Percentiles rank a stretch among this genome's conserved stretches.
phyloP scores from a whole-genome alignment of 1,140 invertebrate species.

The Bombus terrestris region DNA sequence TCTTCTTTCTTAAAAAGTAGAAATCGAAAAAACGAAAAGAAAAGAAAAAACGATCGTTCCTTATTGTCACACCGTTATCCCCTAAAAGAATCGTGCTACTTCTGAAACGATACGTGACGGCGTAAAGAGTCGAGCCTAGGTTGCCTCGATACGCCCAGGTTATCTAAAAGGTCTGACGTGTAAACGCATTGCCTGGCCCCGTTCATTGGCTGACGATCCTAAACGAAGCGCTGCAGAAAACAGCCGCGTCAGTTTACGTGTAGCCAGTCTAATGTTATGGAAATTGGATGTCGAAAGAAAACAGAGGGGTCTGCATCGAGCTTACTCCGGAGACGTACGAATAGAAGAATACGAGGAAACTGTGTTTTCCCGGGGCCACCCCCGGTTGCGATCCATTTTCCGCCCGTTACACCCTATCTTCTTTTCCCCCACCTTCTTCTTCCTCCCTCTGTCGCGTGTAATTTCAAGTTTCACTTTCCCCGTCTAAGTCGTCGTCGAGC shows the following conservation, averaged over 20 bases:
- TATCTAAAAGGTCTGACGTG: not conserved
- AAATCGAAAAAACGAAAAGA: too few species aligned
- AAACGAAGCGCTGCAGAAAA: constrained; percentile 19
- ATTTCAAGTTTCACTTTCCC: constrained; percentile 38
- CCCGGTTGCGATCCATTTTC: constrained; percentile 16
- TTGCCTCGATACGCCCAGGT: not conserved
- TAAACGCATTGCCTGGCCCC: constrained; percentile 6
- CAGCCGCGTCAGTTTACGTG: constrained; percentile 62
- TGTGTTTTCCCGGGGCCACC: not conserved
- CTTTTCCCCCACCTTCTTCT: not conserved
- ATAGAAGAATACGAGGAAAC: constrained; percentile 31
- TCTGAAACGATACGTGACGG: not conserved
- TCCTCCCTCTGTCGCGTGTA: not conserved
- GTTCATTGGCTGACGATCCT: constrained; percentile 56
- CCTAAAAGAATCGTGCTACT: not conserved
- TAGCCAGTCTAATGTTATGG: constrained; percentile 79
- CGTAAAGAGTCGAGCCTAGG: too few species aligned
- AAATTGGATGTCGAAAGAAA: constrained; percentile 80
- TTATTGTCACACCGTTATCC: not conserved
- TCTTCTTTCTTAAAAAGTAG: too few species aligned
- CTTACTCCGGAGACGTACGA: constrained; percentile 40
- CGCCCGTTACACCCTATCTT: constrained; percentile 29
- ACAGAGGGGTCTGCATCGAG: constrained; percentile 66
- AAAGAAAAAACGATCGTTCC: not conserved
- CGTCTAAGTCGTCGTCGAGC: not conserved